Conservation (phyloP, 2,113 vertebrate species). For the Pelusios castaneus region DNA sequence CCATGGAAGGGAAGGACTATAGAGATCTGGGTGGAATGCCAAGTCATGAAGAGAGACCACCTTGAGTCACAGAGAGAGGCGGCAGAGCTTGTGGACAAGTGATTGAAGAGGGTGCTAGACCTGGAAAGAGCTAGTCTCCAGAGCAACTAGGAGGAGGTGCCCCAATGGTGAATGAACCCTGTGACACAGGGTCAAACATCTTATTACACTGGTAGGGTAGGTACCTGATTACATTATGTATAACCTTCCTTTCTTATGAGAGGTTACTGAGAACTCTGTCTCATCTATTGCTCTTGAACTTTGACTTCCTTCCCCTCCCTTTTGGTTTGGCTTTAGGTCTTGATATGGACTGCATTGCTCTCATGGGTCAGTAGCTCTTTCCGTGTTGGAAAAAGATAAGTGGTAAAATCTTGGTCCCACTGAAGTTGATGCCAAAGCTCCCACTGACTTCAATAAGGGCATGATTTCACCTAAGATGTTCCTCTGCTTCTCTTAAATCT, state of each 20-base stretch:
- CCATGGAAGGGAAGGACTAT: too few species aligned
- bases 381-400: neutral
- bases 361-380: neutral
- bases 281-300: too few species aligned
- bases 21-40: too few species aligned
- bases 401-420: neutral
- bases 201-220: conserved; percentile 21
- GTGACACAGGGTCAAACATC: neutral
- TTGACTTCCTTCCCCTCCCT: neutral
- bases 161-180: too few species aligned
- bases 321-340: accelerated
- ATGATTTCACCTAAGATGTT: neutral
- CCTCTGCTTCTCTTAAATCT: neutral
- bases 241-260: neutral
- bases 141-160: too few species aligned
- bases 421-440: neutral
- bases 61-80: too few species aligned
- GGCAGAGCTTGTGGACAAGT: too few species aligned
- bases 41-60: too few species aligned
- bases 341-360: neutral
- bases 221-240: neutral
- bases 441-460: neutral
- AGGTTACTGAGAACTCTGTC: too few species aligned
- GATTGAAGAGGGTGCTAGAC: too few species aligned
- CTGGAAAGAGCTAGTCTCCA: too few species aligned